Conservation (phyloP, 2,888 invertebrate species). For the Dyspetes luteomarginatus region DNA sequence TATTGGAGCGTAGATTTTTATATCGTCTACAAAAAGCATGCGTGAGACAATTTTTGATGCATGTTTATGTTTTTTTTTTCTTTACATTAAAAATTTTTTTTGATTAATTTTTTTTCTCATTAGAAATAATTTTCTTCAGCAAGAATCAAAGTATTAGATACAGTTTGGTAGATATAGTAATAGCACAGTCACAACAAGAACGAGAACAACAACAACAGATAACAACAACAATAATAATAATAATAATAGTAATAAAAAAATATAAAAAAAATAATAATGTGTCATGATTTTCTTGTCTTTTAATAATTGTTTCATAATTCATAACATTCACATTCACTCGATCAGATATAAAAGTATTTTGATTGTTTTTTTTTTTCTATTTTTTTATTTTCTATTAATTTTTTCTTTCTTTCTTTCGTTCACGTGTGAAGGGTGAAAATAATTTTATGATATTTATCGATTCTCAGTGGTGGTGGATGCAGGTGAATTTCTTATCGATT, state of each 20-base stretch:
- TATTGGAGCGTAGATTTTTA: constrained; percentile 29
- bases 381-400: constrained; percentile 16
- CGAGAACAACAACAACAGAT: constrained; percentile 40
- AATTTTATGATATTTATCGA: constrained; percentile 12
- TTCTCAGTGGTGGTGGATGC: constrained; percentile 51
- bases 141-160: constrained; percentile 62
- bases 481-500: background rate
- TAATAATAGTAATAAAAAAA: constrained; percentile 69
- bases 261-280: constrained; percentile 76
- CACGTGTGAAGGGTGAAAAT: background rate
- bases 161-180: constrained; percentile 70
- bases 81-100: background rate
- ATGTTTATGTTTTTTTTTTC: constrained; percentile 35
- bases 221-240: constrained; percentile 63
- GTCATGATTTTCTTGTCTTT: constrained; percentile 59
- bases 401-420: constrained; percentile 6
- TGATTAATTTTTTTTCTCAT: constrained; percentile 40
- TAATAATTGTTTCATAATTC: constrained; percentile 38
- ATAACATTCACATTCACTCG: constrained; percentile 65
- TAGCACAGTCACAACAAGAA: constrained; percentile 67
- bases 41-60: constrained; percentile 65
- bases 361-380: constrained; percentile 1
- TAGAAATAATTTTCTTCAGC: constrained; percentile 65
- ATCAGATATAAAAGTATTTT: constrained; percentile 52
- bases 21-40: constrained; percentile 66